Evolutionary conservation across 2,113 vertebrate genomes (phyloP).

Genomic region (Cottus gobio): DNA sequence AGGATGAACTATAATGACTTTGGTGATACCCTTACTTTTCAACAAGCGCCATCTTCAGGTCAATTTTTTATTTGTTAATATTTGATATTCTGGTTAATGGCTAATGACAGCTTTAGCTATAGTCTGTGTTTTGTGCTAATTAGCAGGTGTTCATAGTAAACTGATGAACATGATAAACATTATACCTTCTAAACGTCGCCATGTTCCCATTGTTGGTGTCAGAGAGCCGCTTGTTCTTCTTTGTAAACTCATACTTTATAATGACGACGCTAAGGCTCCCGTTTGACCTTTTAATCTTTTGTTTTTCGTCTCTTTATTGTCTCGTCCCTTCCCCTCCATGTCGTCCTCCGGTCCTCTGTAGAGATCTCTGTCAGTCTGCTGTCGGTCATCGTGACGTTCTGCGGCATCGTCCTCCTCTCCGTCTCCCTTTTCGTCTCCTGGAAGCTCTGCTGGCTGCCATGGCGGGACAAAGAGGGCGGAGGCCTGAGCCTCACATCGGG

Average conservation of each 20-base stretch:
- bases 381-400: conserved; percentile 95
- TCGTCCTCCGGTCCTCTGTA: conserved; percentile 48
- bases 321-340: background rate
- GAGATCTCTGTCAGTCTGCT: conserved; percentile 95
- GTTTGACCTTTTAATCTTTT: background rate
- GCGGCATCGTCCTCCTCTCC: conserved; percentile 92
- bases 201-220: background rate
- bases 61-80: background rate
- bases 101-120: background rate
- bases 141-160: no score
- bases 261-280: background rate
- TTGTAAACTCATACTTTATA: background rate
- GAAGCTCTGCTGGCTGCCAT: conserved; percentile 96
- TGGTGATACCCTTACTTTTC: background rate
- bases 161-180: background rate
- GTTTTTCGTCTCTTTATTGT: background rate
- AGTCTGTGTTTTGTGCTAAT: background rate
- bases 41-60: background rate
- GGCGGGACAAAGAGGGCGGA: conserved; percentile 90
- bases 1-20: no score
- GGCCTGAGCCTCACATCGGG: conserved; percentile 85
- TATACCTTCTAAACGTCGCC: background rate
- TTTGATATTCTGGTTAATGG: background rate
- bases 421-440: conserved; percentile 96
- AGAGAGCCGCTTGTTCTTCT: background rate